These are phyloP conservation scores for Pristionchus entomophagus DNA, from an alignment of 2,888 invertebrate genomes.

Conservation along the genomic window DNA sequence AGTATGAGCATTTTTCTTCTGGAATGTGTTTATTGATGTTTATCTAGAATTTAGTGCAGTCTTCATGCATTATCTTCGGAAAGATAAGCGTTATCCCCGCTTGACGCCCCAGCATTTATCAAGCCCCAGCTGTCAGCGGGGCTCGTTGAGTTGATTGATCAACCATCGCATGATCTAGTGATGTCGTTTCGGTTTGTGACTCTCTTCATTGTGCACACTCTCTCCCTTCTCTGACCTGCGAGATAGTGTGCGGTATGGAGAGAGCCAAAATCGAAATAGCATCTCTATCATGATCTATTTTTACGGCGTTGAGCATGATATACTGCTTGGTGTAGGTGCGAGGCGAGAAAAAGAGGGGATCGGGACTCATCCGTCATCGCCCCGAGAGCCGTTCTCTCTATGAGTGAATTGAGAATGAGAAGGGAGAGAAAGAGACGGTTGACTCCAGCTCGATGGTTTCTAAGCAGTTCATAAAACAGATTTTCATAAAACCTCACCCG, in stretches of 20 bases:
- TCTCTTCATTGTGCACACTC: no score
- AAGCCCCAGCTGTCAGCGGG: conserved; percentile 29
- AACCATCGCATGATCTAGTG: conserved; percentile 25
- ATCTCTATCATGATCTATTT: no score
- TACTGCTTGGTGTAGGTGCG: neutral
- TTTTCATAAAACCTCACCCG: neutral
- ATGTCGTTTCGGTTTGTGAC: no score
- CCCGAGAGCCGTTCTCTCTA: neutral
- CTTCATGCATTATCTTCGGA: neutral
- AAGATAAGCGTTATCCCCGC: neutral
- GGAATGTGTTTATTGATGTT: no score
- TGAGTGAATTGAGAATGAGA: neutral
- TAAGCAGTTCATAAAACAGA: neutral
- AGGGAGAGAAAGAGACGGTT: neutral
- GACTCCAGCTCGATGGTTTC: neutral
- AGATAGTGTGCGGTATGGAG: no score
- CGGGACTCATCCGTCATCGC: neutral
- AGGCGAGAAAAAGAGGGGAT: neutral
- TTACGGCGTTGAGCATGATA: neutral
- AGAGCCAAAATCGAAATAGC: no score
- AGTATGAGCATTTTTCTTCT: no score
- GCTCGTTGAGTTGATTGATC: conserved; percentile 15
- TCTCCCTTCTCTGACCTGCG: no score
- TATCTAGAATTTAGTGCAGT: no score
- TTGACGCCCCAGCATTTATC: conserved; percentile 13